Base-by-base conservation (phyloP, 2,888 invertebrate species). In the Hirudinaria manillensis region DNA sequence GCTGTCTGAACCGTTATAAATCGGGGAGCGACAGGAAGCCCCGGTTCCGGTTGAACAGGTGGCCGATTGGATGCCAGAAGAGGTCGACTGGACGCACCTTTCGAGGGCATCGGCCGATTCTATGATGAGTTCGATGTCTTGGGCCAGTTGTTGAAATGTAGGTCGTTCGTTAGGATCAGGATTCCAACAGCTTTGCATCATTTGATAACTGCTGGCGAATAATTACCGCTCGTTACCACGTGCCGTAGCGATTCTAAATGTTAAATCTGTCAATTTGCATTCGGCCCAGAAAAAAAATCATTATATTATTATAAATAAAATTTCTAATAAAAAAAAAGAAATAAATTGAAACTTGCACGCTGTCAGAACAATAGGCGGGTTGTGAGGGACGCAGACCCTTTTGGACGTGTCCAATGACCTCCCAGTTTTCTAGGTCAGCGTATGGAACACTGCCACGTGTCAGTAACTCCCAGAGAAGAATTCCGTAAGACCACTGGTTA, bases 381-480 rank as follows among this genome's bases (percentile, higher is more conserved):
- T 85, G 84, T 34, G 83, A 82, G 80, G 87, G 83, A 51, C 87
- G 80, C 68, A 84, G 81, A 16, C 86, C 86, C 13, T 78, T 78
- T 75, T 83, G 83, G 51, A 87, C 79, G 80, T 84, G 85, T 16
- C 81, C 80, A n/a, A 83, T 79, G 45, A 87, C 80, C 75, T 84
- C 83, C 80, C 82, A 81, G 78, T 84, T 84, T 72, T 85, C 84
- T 4, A 86, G 83, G 78, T 86, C 84, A 21, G 85, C 84, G 77
- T 86, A 87, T 0, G 87, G 87, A 76, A 83, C 83, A 76, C 84
- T 84, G 29, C 86, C 86, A 74, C 87, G 81, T 71, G 86, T 87
- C 81, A 87, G 80, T 77, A 87, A 79, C 80, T 87, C 87, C 87
- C 87, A 87, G 66, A 87, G 77, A 19, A 86, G 81, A 34, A 87